Evolutionary conservation across 2,888 invertebrate genomes (phyloP).

Genomic region (Autographa pulchrina): DNA sequence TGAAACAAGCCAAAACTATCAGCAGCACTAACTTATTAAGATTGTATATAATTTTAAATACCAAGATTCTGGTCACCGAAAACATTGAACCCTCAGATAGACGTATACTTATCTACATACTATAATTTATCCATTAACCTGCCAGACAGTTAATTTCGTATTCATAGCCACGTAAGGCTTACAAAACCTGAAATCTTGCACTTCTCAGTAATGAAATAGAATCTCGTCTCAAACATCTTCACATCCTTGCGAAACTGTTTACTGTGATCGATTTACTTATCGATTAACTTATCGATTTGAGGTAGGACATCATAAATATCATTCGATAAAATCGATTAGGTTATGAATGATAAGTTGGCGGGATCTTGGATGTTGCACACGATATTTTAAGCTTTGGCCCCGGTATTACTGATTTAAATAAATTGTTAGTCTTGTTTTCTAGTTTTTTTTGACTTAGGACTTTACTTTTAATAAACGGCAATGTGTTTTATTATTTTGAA

Average conservation of each 20-base stretch:
- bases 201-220: conserved; percentile 35
- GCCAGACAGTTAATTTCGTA: background rate
- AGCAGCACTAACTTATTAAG: too few relatives aligned
- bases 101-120: background rate
- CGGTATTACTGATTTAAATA: background rate
- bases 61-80: too few relatives aligned
- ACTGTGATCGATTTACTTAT: conserved; percentile 1
- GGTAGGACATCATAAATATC: conserved; percentile 20
- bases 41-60: too few relatives aligned
- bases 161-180: background rate
- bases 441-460: too few relatives aligned
- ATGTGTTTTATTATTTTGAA: too few relatives aligned
- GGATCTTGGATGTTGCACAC: background rate
- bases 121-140: background rate
- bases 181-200: conserved; percentile 9
- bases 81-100: too few relatives aligned
- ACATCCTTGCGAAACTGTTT: background rate
- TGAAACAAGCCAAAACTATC: too few relatives aligned
- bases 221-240: conserved; percentile 26
- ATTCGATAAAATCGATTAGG: conserved; percentile 13
- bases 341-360: background rate
- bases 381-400: background rate
- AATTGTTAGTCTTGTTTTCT: background rate
- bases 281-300: conserved; percentile 35
- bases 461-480: too few relatives aligned